Conservation (phyloP, 2,888 invertebrate species). For the Gasteruption jaculator region DNA sequence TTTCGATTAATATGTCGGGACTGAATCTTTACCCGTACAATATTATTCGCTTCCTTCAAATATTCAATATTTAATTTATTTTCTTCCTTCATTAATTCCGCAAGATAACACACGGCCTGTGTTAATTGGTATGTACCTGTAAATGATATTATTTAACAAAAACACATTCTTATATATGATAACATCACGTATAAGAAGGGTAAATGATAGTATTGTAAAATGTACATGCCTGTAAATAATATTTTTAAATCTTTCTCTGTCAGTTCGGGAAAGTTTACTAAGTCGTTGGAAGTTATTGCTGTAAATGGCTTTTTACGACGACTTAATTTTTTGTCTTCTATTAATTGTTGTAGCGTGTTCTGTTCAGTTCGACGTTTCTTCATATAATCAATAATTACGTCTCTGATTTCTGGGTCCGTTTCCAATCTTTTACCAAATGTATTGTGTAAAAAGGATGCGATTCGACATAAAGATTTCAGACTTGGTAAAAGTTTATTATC, state of each 20-base stretch:
- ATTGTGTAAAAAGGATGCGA: constrained; percentile 20
- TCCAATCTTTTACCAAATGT: constrained; percentile 22
- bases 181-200: too few relatives aligned
- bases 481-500: constrained; percentile 21
- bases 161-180: too few relatives aligned
- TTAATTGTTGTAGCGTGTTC: constrained; percentile 17
- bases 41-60: constrained; percentile 20
- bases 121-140: constrained; percentile 24
- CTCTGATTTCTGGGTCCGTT: constrained; percentile 14
- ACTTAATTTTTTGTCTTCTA: constrained; percentile 13
- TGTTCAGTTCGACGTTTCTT: constrained; percentile 4
- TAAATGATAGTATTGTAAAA: too few relatives aligned
- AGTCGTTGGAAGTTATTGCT: constrained; percentile 12
- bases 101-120: constrained; percentile 24
- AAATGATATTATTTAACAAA: too few relatives aligned
- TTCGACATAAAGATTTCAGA: constrained; percentile 12
- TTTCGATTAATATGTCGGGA: constrained; percentile 21
- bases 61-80: constrained; percentile 18
- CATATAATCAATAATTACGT: constrained; percentile 14
- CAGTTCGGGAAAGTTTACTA: constrained; percentile 23
- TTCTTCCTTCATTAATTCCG: constrained; percentile 23
- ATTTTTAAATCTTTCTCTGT: constrained; percentile 21
- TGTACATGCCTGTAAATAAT: too few relatives aligned
- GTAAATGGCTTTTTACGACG: constrained; percentile 15
- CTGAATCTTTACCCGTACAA: constrained; percentile 20